These are phyloP conservation scores for Lepidocolaptes lacrymiger DNA, from an alignment of 2,797 vertebrate species.

Conservation along the genomic window DNA sequence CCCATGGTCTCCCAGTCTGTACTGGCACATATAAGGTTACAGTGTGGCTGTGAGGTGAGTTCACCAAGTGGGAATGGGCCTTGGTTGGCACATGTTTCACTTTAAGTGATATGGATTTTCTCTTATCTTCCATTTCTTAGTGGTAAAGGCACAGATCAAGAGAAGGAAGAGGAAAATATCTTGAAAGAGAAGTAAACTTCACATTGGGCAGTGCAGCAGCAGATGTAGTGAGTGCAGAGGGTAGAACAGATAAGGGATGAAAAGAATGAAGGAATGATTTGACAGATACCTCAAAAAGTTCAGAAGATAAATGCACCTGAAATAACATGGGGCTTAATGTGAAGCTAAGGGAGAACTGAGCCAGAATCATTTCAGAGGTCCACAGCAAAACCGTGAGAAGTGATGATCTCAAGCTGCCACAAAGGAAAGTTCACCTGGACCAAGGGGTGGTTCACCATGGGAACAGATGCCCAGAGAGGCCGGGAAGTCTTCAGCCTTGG, in stretches of 20 bases:
- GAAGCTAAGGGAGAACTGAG: background rate
- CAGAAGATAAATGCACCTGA: background rate
- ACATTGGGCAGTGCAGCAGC: background rate
- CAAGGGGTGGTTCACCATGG: background rate
- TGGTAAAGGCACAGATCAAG: background rate
- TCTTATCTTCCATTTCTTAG: background rate
- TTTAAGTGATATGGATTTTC: background rate
- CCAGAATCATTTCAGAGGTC: background rate
- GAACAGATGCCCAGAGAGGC: background rate
- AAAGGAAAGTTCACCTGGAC: background rate
- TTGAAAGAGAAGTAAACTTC: background rate
- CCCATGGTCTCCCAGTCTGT: background rate
- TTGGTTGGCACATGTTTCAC: background rate
- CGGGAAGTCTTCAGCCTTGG: background rate
- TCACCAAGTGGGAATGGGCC: background rate
- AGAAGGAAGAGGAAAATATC: background rate
- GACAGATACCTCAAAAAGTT: background rate
- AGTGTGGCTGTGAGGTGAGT: background rate
- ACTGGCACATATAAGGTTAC: background rate
- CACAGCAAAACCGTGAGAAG: background rate
- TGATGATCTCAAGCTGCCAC: background rate
- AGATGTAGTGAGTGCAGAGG: background rate
- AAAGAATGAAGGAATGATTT: background rate
- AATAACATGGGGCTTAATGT: background rate
- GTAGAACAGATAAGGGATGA: background rate